phyloP scores from a whole-genome alignment of 92 coral and sea anemone genomes.

The Actinernus sp. region DNA sequence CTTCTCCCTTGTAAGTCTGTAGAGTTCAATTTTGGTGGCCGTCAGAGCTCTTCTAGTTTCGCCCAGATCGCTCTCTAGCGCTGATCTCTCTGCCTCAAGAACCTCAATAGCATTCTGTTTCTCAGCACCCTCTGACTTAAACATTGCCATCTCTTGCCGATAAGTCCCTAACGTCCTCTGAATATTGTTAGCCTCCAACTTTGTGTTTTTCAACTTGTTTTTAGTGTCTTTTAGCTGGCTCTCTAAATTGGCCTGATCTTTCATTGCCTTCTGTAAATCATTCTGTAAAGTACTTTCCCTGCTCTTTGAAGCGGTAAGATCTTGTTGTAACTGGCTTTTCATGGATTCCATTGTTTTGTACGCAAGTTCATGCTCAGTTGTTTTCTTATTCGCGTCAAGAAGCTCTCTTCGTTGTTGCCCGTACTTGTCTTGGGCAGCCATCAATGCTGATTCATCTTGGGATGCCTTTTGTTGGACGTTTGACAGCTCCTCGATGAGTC shows the following conservation, averaged over 20 bases:
- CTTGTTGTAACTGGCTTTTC: conserved; percentile 69
- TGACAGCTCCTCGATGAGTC: conserved; percentile 60
- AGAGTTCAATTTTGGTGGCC: conserved; percentile 26
- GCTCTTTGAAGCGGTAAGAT: conserved; percentile 47
- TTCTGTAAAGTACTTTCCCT: conserved; percentile 58
- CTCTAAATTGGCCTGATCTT: conserved; percentile 68
- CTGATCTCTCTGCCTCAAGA: conserved; percentile 57
- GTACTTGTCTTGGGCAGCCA: conserved; percentile 52
- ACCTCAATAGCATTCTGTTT: conserved; percentile 51
- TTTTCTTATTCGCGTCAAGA: conserved; percentile 75
- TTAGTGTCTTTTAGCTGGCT: conserved; percentile 70
- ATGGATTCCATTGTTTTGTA: conserved; percentile 59
- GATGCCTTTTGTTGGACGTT: conserved; percentile 61
- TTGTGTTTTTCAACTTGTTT: conserved; percentile 51
- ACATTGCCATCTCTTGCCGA: conserved; percentile 49
- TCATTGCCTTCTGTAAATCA: conserved; percentile 59
- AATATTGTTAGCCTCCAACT: conserved; percentile 34
- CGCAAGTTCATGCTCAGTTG: conserved; percentile 78
- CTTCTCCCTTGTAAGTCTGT: conserved; percentile 42
- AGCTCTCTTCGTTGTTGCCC: conserved; percentile 72
- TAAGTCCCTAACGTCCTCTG: conserved; percentile 52
- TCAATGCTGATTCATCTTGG: conserved; percentile 64
- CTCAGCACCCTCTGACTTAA: conserved; percentile 52
- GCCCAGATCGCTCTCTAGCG: conserved; percentile 63
- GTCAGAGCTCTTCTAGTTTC: conserved; percentile 55